These are phyloP conservation scores for Lampris megalopsis DNA, from an alignment of 2,113 vertebrate species.

Conservation along the genomic window DNA sequence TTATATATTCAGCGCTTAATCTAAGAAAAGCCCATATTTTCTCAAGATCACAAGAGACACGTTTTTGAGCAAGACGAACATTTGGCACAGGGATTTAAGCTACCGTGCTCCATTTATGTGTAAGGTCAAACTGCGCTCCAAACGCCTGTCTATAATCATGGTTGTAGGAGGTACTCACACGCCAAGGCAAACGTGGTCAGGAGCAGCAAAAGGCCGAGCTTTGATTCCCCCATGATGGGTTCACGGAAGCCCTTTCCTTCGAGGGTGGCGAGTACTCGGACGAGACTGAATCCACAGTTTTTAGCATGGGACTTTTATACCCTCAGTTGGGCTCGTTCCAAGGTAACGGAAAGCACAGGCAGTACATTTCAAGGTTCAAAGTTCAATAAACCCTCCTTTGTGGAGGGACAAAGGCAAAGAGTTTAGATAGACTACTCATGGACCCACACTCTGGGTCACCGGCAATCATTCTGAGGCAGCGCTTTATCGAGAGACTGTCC, in stretches of 20 bases:
- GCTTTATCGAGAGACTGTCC: no score
- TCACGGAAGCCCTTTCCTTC: constrained; percentile 72
- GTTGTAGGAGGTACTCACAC: constrained; percentile 68
- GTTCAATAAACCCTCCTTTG: constrained; percentile 73
- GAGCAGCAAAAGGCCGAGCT: constrained; percentile 81
- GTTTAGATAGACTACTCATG: constrained; percentile 49
- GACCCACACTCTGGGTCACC: constrained; percentile 29
- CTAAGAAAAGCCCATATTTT: no score
- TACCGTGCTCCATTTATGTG: no score
- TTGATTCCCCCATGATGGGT: constrained; percentile 81
- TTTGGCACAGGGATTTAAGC: no score
- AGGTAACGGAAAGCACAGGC: constrained; percentile 44
- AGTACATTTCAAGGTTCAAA: constrained; percentile 72
- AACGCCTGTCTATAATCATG: not conserved
- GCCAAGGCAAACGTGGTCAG: constrained; percentile 67
- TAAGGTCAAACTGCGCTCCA: not conserved
- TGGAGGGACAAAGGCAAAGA: constrained; percentile 80
- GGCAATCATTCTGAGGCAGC: not conserved
- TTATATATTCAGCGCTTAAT: no score
- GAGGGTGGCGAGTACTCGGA: constrained; percentile 64
- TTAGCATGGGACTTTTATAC: constrained; percentile 73
- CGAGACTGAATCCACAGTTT: constrained; percentile 65
- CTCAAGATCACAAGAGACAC: no score
- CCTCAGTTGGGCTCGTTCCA: constrained; percentile 34
- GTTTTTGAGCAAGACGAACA: no score